phyloP scores from a whole-genome alignment of 2,797 vertebrate genomes.

The Ptychobarbus kaznakovi region DNA sequence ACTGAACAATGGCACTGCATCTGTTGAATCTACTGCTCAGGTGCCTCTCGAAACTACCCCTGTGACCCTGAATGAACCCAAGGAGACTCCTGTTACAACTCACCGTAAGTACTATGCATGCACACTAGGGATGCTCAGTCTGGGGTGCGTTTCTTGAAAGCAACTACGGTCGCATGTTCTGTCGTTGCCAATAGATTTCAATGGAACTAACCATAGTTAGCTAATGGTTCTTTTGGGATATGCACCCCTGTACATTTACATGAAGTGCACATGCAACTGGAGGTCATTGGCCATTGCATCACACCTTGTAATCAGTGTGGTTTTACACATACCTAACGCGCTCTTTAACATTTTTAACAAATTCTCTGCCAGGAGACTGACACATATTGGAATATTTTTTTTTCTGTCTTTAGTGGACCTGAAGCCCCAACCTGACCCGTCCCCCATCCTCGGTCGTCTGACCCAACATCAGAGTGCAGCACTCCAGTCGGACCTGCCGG shows the following conservation, averaged over 20 bases:
- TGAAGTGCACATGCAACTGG: not conserved
- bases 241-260: not conserved
- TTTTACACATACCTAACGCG: not conserved
- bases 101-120: conserved; percentile 69
- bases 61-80: conserved; percentile 75
- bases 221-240: not conserved
- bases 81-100: conserved; percentile 77
- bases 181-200: not conserved
- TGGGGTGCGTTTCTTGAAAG: not conserved
- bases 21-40: conserved; percentile 71
- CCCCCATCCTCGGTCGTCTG: conserved; percentile 92
- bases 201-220: not conserved
- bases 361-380: not conserved
- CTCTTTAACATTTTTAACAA: not conserved
- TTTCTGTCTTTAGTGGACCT: conserved; percentile 80
- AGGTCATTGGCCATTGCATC: not conserved
- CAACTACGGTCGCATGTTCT: not conserved
- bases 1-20: conserved; percentile 65
- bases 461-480: conserved; percentile 82
- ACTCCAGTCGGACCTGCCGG: conserved; percentile 65
- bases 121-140: not conserved
- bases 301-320: not conserved
- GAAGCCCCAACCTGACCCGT: conserved; percentile 94
- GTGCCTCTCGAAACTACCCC: conserved; percentile 64
- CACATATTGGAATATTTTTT: not conserved